phyloP scores from a whole-genome alignment of 2,113 vertebrate genomes.

The Ctenomys sociabilis region DNA sequence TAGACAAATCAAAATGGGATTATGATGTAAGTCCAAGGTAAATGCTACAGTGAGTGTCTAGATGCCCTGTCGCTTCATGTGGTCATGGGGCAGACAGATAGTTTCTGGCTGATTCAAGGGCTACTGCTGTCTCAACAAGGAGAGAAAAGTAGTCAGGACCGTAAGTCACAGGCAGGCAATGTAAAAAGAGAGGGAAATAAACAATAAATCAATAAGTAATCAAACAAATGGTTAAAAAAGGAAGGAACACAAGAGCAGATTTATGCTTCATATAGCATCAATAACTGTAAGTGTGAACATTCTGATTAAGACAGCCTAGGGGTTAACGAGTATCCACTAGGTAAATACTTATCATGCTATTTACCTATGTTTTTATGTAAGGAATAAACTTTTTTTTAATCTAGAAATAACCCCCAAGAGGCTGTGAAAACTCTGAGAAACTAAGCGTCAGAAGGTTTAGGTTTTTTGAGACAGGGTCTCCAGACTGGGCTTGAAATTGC shows the following conservation, averaged over 20 bases:
- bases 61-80: no score
- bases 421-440: constrained; percentile 15
- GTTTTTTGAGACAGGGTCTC: neutral
- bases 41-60: no score
- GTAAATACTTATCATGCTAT: neutral
- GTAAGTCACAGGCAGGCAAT: neutral
- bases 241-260: neutral
- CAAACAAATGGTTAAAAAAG: neutral
- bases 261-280: neutral
- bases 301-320: neutral
- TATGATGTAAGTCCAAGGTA: neutral
- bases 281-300: neutral
- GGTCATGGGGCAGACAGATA: no score
- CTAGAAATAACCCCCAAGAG: constrained; percentile 4
- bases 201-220: no score
- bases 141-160: no score
- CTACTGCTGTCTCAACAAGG: no score
- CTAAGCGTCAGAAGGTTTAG: constrained; percentile 35
- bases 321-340: neutral
- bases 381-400: constrained; percentile 39
- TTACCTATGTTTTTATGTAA: constrained; percentile 37
- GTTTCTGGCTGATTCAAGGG: no score
- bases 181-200: neutral
- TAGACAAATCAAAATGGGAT: neutral
- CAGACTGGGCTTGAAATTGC: neutral